Evolutionary conservation across 2,888 invertebrate species (phyloP), one percentile per base, ranked within the genome.

Genomic region (Scaptomyza tumidula): DNA sequence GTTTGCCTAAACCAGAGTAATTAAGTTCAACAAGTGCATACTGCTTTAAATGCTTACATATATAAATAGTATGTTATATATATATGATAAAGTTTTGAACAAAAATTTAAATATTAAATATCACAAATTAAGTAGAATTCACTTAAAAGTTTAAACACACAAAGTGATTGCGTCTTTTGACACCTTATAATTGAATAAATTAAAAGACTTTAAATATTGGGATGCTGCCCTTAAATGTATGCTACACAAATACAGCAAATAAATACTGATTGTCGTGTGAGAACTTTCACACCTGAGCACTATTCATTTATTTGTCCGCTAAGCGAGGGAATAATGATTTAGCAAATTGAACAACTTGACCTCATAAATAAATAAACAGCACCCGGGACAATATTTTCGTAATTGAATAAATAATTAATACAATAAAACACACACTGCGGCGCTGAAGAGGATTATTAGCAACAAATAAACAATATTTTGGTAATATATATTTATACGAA

Each of bases 111-210:
- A 41, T 52, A 55, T 24, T 11, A 27, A n/a, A 9, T 49, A 52
- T 14, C 14, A 35, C 5, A 27, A 39, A 14, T 39, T 3, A 27
- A 10, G 4, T 31, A 6, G 7, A 48, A 39, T 11, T 4, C 19
- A 11, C n/a, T 10, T 10, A 0, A 16, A 27, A 14, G 11, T 33
- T 33, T 13, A 6, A 48, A 19, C 24, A 19, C 35, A 37, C 33
- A 39, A 14, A 48, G 13, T 6, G 7, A 35, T 19, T 13, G 0
- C n/a, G 31, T 48, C 44, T 5, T n/a, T 13, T 10, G 48, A 7
- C 44, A 41, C 10, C 24, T 6, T 33, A 29, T 43, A 55, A 71
- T 73, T 71, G 74, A 52, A 60, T 74, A 62, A 75, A 75, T 58
- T 57, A 37, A 57, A 41, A 45, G 41, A 4, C 19, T 19, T 13